Evolutionary conservation across 2,888 invertebrate species (phyloP).

Genomic region (Mermis nigrescens): DNA sequence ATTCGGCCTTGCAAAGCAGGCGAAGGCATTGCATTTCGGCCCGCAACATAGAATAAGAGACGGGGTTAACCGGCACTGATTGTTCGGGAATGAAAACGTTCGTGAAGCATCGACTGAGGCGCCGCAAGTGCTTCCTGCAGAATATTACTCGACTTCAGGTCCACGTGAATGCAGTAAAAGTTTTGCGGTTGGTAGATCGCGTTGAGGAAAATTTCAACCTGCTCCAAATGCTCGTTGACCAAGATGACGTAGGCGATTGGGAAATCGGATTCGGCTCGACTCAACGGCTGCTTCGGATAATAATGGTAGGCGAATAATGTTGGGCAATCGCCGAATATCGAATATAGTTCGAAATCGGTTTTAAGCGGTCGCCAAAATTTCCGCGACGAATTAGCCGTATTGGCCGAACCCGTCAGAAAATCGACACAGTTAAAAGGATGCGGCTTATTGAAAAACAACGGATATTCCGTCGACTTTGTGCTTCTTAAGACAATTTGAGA

Average conservation of each 20-base stretch:
- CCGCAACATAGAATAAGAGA: not conserved
- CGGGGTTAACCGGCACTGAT: not conserved
- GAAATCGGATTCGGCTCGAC: not conserved
- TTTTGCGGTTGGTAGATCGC: conserved; percentile 10
- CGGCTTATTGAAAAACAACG: no score
- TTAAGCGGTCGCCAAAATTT: not conserved
- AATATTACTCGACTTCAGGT: not conserved
- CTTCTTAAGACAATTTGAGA: no score
- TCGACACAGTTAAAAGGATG: no score
- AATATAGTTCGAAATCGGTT: not conserved
- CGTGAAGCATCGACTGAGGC: not conserved
- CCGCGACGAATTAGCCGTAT: no score
- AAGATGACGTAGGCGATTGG: conserved; percentile 7
- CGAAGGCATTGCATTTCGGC: not conserved
- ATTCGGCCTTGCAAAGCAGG: not conserved
- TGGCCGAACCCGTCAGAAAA: no score
- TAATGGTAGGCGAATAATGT: not conserved
- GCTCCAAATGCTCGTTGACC: conserved; percentile 7
- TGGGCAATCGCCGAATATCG: not conserved
- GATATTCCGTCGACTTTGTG: no score
- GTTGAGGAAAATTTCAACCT: conserved; percentile 3
- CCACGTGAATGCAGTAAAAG: conserved; percentile 9
- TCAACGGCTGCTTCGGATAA: not conserved
- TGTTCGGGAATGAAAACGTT: not conserved
- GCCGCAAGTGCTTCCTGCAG: not conserved